Evolutionary conservation across 2,888 invertebrate genomes (phyloP).

Genomic region (Pammene aurita): DNA sequence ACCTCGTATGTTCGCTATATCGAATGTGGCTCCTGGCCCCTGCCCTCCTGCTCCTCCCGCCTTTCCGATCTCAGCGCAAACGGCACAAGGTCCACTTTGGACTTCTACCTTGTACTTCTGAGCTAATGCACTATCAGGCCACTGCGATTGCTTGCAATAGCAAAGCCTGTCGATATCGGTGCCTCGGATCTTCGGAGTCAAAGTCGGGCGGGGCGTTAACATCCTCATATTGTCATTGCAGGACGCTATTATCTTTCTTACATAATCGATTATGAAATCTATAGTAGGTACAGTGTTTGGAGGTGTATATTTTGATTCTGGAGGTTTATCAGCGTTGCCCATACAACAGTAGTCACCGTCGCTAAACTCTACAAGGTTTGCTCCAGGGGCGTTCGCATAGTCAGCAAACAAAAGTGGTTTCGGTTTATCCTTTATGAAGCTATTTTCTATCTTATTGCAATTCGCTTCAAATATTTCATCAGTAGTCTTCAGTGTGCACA

Average conservation of each 20-base stretch:
- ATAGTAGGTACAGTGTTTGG: constrained; percentile 73
- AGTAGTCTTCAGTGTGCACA: constrained; percentile 74
- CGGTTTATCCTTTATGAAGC: constrained; percentile 60
- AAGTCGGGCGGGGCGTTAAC: constrained; percentile 72
- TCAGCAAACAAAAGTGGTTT: constrained; percentile 65
- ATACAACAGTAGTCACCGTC: constrained; percentile 74
- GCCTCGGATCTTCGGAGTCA: constrained; percentile 70
- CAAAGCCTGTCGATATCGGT: constrained; percentile 75
- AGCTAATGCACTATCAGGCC: constrained; percentile 70
- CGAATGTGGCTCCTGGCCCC: constrained; percentile 56
- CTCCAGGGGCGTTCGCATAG: constrained; percentile 72
- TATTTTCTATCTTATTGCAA: constrained; percentile 66
- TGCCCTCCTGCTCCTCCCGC: constrained; percentile 47
- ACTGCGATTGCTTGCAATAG: constrained; percentile 70
- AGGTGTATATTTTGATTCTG: constrained; percentile 66
- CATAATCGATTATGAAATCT: constrained; percentile 72
- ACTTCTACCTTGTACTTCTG: constrained; percentile 67
- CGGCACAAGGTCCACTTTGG: constrained; percentile 65
- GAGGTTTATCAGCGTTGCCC: constrained; percentile 70
- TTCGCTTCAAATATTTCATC: constrained; percentile 69
- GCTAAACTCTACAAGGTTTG: constrained; percentile 68
- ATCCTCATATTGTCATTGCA: constrained; percentile 79
- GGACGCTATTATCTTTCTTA: constrained; percentile 72
- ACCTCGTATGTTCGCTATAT: constrained; percentile 73
- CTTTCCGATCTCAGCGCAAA: constrained; percentile 63